Conservation (phyloP, 2,888 invertebrate genomes). For the Pristionchus fissidentatus region DNA sequence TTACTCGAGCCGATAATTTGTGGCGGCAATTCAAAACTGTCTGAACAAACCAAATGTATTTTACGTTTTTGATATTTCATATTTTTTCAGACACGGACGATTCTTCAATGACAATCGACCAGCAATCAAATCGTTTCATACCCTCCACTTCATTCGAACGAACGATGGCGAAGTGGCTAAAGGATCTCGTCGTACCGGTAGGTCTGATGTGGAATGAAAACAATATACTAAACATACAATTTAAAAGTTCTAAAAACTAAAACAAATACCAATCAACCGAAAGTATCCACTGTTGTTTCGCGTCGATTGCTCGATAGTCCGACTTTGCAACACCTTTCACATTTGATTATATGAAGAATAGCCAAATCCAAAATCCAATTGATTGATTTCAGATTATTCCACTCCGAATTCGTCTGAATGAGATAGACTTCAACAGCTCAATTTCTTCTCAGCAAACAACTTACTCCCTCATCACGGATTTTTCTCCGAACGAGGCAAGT, state of each 20-base stretch:
- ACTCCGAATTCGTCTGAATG: neutral
- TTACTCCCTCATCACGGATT: neutral
- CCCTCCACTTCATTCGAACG: neutral
- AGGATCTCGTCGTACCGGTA: constrained; percentile 8
- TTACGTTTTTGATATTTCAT: too few relatives aligned
- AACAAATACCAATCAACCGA: too few relatives aligned
- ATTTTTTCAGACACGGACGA: constrained; percentile 31
- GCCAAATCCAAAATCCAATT: too few relatives aligned
- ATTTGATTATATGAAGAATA: too few relatives aligned
- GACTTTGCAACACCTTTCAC: neutral
- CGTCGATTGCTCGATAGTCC: neutral
- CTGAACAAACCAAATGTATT: too few relatives aligned
- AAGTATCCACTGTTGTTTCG: too few relatives aligned
- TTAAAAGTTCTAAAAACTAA: too few relatives aligned
- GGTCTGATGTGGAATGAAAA: too few relatives aligned
- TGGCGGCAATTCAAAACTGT: too few relatives aligned
- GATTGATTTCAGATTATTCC: constrained; percentile 4
- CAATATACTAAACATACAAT: too few relatives aligned
- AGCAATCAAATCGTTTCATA: neutral
- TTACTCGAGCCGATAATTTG: too few relatives aligned
- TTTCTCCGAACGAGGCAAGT: neutral
- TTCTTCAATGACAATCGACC: constrained; percentile 10
- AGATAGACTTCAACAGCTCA: neutral
- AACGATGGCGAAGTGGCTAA: constrained; percentile 8
- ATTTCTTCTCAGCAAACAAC: neutral